A percentile compares a stretch with the other conserved stretches of the same genome.
Conservation (phyloP, 1,140 invertebrate species). For the Conus ventricosus region DNA sequence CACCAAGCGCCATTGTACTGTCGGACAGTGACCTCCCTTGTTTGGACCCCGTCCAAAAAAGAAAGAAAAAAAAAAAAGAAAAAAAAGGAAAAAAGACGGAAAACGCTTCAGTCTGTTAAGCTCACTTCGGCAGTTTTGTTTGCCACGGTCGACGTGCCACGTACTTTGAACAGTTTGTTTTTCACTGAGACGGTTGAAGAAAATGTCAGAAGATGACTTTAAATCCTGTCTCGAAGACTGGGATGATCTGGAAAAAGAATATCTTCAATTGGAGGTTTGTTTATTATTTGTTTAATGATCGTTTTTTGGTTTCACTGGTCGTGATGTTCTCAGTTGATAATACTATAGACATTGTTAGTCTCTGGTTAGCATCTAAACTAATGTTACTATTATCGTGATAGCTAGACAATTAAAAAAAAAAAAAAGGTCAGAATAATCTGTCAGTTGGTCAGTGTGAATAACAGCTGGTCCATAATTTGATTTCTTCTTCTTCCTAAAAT, state of each 20-base stretch:
- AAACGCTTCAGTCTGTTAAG: background rate
- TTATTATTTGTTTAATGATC: no score
- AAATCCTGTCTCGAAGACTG: constrained; percentile 79
- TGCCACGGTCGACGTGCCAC: background rate
- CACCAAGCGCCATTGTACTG: background rate
- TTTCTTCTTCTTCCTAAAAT: no score
- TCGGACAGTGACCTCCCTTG: constrained; percentile 10
- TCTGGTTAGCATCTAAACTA: no score
- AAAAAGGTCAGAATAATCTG: no score
- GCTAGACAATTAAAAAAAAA: no score
- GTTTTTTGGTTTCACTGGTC: no score
- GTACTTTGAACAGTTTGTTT: background rate
- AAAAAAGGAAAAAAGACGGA: background rate
- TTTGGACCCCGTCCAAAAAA: background rate
- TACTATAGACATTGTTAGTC: no score
- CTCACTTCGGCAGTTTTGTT: background rate
- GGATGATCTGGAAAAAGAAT: constrained; percentile 84
- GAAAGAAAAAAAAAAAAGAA: no score
- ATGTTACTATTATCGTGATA: no score
- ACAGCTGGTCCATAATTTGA: no score
- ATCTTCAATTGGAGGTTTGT: constrained; percentile 58
- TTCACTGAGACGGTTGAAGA: background rate
- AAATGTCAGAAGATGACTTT: constrained; percentile 27
- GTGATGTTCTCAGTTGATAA: no score
- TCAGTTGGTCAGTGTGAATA: no score